A percentile compares a stretch with the other conserved stretches of the same genome.
These are phyloP conservation scores for Lontra canadensis DNA, from an alignment of 2,113 vertebrate species.

Conservation along the genomic window DNA sequence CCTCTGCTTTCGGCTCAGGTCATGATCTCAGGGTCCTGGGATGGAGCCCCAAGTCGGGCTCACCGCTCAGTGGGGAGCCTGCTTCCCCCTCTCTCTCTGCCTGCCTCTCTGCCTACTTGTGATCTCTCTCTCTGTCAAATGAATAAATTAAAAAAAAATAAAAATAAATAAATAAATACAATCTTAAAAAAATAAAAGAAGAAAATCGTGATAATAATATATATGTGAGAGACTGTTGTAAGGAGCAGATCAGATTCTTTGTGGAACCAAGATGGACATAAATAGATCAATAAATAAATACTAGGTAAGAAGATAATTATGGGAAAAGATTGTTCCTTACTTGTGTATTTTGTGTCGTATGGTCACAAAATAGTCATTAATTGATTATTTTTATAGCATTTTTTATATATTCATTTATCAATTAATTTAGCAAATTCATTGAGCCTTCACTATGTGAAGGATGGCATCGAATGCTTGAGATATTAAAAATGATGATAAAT, in stretches of 20 bases:
- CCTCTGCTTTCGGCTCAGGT: background rate
- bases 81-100: background rate
- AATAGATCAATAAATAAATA: background rate
- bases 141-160: too few relatives aligned
- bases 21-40: background rate
- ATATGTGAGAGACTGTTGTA: background rate
- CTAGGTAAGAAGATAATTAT: background rate
- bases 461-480: background rate
- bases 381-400: slow-evolving; percentile 15
- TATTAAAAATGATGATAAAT: background rate
- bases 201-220: background rate
- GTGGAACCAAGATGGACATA: background rate
- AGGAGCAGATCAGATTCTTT: background rate
- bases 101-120: too few relatives aligned
- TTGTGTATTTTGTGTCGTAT: background rate
- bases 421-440: background rate
- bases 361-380: background rate
- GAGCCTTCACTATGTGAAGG: background rate
- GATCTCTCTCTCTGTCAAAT: too few relatives aligned
- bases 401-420: background rate
- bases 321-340: background rate
- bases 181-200: background rate
- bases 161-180: background rate
- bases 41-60: background rate
- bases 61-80: background rate